Conservation (phyloP, 92 coral and sea anemone genomes). For the Parazoanthus swiftii region DNA sequence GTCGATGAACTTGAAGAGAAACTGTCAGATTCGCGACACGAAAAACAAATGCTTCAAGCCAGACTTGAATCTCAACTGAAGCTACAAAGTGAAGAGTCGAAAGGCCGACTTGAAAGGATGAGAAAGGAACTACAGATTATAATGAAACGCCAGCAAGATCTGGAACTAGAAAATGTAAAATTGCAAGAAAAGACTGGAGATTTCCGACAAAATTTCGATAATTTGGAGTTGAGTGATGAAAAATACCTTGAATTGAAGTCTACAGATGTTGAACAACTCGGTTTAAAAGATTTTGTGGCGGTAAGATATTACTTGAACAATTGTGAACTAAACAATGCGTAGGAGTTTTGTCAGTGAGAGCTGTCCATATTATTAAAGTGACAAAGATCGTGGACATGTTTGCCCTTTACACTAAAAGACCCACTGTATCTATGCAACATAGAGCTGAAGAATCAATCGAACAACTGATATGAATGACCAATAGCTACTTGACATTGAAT, state of each 20-base stretch:
- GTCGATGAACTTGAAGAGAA: constrained; percentile 95
- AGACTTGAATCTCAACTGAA: constrained; percentile 91
- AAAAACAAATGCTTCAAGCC: constrained; percentile 92
- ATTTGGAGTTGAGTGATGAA: constrained; percentile 74
- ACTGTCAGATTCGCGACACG: constrained; percentile 79
- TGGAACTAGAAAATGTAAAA: constrained; percentile 81
- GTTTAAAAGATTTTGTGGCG: constrained; percentile 82
- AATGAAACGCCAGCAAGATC: constrained; percentile 77
- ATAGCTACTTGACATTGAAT: too few relatives aligned
- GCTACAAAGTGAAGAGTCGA: constrained; percentile 88
- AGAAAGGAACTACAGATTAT: constrained; percentile 77
- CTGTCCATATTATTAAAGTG: too few relatives aligned
- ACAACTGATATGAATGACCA: too few relatives aligned
- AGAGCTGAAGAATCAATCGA: too few relatives aligned
- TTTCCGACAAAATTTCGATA: constrained; percentile 62
- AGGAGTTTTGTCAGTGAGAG: background rate
- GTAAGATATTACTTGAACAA: constrained; percentile 52
- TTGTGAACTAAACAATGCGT: background rate
- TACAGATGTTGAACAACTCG: constrained; percentile 62
- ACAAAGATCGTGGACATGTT: too few relatives aligned
- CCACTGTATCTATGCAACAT: too few relatives aligned
- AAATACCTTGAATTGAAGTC: constrained; percentile 88
- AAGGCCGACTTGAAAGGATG: constrained; percentile 73
- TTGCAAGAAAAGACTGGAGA: constrained; percentile 90
- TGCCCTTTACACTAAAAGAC: too few relatives aligned